A percentile compares a stretch with the other conserved stretches of the same genome.
These are phyloP conservation scores for Oxycera nigricornis DNA, from an alignment of 2,888 invertebrate species.

Conservation along the genomic window DNA sequence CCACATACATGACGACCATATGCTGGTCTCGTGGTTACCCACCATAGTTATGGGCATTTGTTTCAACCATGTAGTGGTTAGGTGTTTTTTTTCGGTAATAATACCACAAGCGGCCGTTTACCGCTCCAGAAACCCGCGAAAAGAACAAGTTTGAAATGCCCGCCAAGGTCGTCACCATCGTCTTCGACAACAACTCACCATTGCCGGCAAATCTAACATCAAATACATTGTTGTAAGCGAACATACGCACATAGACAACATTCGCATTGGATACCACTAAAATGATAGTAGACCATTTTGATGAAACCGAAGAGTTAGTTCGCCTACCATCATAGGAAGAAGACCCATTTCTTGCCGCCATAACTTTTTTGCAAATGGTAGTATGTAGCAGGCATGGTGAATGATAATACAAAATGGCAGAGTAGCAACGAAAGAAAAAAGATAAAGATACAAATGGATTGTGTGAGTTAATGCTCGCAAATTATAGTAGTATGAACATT, in stretches of 20 bases:
- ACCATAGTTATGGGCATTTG: too few species aligned
- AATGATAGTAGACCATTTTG: background rate
- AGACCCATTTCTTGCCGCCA: conserved; percentile 1
- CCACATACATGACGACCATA: too few species aligned
- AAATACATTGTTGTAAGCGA: background rate
- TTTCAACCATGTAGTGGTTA: too few species aligned
- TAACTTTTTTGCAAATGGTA: too few species aligned
- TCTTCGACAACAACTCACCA: background rate
- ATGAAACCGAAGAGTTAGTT: background rate
- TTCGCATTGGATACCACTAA: background rate
- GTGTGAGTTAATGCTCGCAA: background rate
- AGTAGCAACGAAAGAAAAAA: background rate
- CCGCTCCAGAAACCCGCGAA: conserved; percentile 27
- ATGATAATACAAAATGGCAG: background rate
- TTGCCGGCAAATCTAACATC: background rate
- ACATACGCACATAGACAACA: background rate
- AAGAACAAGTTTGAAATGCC: conserved; percentile 33
- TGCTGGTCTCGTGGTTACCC: too few species aligned
- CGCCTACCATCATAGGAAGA: background rate
- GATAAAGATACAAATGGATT: too few species aligned
- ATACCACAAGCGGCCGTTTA: background rate
- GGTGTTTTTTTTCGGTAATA: background rate
- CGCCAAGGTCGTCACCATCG: conserved; percentile 24
- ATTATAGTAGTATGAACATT: background rate
- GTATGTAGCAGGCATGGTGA: background rate